These are phyloP conservation scores for Lateolabrax maculatus DNA, from an alignment of 2,797 vertebrate species.

Conservation along the genomic window DNA sequence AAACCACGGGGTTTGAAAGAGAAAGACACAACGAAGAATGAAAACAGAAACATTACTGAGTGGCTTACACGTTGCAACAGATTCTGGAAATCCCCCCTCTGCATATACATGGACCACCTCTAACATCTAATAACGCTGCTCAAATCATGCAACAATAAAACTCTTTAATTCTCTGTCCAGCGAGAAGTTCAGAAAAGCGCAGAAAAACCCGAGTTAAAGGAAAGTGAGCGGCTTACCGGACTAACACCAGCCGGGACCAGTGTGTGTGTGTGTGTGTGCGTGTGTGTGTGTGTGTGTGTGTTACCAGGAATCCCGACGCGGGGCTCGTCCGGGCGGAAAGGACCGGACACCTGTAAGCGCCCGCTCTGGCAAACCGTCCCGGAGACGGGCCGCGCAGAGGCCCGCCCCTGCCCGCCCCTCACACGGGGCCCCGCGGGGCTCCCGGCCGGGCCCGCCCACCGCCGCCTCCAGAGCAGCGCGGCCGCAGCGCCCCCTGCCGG, in stretches of 20 bases:
- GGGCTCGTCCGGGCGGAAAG: constrained; percentile 55
- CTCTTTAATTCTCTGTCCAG: background rate
- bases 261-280: too few species aligned
- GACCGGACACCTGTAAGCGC: constrained; percentile 75
- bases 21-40: constrained; percentile 29
- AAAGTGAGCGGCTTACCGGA: constrained; percentile 68
- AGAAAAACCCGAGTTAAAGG: background rate
- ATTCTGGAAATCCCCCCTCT: background rate
- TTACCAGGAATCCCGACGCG: constrained; percentile 32
- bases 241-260: constrained; percentile 13
- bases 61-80: background rate
- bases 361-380: constrained; percentile 39
- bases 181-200: background rate
- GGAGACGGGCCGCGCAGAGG: constrained; percentile 36
- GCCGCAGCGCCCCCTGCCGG: constrained; percentile 64
- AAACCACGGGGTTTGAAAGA: constrained; percentile 24
- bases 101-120: too few species aligned
- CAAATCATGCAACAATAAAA: background rate
- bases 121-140: too few species aligned
- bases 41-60: constrained; percentile 37
- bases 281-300: too few species aligned
- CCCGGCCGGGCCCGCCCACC: constrained; percentile 48
- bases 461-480: background rate
- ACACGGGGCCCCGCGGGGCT: constrained; percentile 17
- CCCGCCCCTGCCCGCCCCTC: constrained; percentile 61